A percentile compares a stretch with the other conserved stretches of the same genome.
Conservation (phyloP, 2,113 vertebrate species). For the Dendrocopos noguchii region DNA sequence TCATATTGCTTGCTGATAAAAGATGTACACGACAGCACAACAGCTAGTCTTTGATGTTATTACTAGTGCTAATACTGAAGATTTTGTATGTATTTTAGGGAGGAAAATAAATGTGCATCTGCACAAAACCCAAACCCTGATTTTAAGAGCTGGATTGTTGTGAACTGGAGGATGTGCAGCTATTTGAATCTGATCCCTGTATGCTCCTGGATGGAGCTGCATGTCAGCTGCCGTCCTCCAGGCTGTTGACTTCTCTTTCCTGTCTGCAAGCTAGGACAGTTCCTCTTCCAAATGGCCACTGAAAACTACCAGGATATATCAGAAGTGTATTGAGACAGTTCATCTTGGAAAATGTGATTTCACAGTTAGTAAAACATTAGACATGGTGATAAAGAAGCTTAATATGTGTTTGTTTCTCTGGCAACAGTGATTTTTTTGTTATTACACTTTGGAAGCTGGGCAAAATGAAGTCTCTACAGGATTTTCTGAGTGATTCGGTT, state of each 20-base stretch:
- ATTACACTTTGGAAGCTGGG: not conserved
- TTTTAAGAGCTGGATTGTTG: not conserved
- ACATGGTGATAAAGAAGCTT: slow-evolving; percentile 48
- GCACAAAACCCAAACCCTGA: accelerated
- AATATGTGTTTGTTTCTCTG: slow-evolving; percentile 46
- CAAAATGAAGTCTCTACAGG: not conserved
- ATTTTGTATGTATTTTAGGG: not conserved
- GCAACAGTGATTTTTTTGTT: not conserved
- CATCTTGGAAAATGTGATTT: slow-evolving; percentile 57
- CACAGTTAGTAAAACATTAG: slow-evolving; percentile 61
- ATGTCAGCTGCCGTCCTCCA: not conserved
- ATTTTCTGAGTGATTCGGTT: slow-evolving; percentile 16
- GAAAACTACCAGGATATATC: not conserved
- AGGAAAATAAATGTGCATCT: not conserved
- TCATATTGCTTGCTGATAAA: not conserved
- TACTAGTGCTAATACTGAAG: not conserved
- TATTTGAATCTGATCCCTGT: not conserved
- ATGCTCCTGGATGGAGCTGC: not conserved
- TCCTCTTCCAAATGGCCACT: not conserved
- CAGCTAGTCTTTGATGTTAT: not conserved
- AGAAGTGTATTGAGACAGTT: slow-evolving; percentile 35
- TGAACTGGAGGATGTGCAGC: not conserved
- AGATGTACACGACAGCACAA: not conserved
- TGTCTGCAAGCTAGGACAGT: not conserved
- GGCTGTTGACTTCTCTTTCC: not conserved